Evolutionary conservation across 2,113 vertebrate species (phyloP).

Genomic region (Marmota monax): DNA sequence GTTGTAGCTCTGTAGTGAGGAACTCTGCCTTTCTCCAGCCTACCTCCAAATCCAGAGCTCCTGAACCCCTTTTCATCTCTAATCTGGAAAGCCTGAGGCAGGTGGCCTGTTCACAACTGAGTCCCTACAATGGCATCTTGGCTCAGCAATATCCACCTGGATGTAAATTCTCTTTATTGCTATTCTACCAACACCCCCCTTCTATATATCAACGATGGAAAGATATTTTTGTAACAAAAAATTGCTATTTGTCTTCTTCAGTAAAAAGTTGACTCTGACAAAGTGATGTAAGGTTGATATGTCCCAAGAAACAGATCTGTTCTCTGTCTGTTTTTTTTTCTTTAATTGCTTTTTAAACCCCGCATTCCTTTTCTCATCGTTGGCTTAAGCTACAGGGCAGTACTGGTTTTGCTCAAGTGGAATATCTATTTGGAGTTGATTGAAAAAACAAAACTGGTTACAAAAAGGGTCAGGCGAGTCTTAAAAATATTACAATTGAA

Average conservation of each 20-base stretch:
- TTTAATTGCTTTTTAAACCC: slow-evolving; percentile 67
- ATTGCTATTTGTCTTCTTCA: slow-evolving; percentile 20
- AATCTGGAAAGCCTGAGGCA: neutral
- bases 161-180: neutral
- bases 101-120: neutral
- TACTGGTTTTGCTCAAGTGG: slow-evolving; percentile 63
- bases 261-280: slow-evolving; percentile 40
- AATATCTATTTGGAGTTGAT: slow-evolving; percentile 57
- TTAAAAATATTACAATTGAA: slow-evolving; percentile 33
- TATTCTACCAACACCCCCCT: neutral
- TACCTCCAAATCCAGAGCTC: neutral
- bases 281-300: neutral
- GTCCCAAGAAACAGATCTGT: slow-evolving; percentile 65
- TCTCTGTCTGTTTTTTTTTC: slow-evolving; percentile 60
- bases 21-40: neutral
- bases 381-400: slow-evolving; percentile 16
- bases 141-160: neutral
- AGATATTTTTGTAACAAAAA: slow-evolving; percentile 11
- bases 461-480: neutral
- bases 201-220: neutral
- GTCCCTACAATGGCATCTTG: neutral
- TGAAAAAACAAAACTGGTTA: slow-evolving; percentile 55
- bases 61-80: neutral
- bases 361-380: slow-evolving; percentile 1
- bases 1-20: neutral